Percentiles rank a stretch among this genome's conserved stretches.
phyloP scores from a whole-genome alignment of 2,888 invertebrate genomes.

The Scaptomyza caliginosa region DNA sequence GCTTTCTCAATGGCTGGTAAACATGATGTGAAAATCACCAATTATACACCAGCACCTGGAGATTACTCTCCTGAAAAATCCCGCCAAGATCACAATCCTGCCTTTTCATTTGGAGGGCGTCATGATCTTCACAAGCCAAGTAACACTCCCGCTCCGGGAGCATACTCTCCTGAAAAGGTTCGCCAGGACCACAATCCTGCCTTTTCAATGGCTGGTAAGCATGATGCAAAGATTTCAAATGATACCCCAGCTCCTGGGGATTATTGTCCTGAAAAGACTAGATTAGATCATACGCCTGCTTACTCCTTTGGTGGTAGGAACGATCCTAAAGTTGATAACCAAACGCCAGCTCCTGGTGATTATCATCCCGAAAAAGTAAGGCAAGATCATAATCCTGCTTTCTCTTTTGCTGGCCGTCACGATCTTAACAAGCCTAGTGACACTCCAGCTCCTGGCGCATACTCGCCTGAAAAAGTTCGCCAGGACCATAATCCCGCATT shows the following conservation, averaged over 20 bases:
- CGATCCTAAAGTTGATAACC: constrained; percentile 65
- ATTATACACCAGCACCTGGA: constrained; percentile 83
- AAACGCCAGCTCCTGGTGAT: constrained; percentile 84
- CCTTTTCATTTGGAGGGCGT: constrained; percentile 88
- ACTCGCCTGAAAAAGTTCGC: constrained; percentile 85
- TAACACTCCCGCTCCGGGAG: constrained; percentile 86
- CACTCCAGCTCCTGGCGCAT: constrained; percentile 88
- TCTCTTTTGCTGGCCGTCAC: constrained; percentile 89
- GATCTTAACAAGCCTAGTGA: constrained; percentile 86
- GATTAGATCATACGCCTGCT: constrained; percentile 86
- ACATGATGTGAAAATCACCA: constrained; percentile 54
- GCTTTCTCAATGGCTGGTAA: constrained; percentile 84
- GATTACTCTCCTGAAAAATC: constrained; percentile 86
- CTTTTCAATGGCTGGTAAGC: constrained; percentile 88
- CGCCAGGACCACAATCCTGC: constrained; percentile 85
- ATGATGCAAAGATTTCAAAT: constrained; percentile 86
- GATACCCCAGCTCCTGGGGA: constrained; percentile 88
- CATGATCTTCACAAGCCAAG: constrained; percentile 85
- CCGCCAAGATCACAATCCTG: constrained; percentile 54
- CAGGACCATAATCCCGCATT: constrained; percentile 84
- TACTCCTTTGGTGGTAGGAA: constrained; percentile 84
- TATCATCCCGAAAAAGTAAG: constrained; percentile 87
- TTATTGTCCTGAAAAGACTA: constrained; percentile 85
- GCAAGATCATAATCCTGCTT: constrained; percentile 86
- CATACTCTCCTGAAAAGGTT: constrained; percentile 85